Base-by-base conservation (phyloP, 1,140 invertebrate species). In the Drosophila ironensis region DNA sequence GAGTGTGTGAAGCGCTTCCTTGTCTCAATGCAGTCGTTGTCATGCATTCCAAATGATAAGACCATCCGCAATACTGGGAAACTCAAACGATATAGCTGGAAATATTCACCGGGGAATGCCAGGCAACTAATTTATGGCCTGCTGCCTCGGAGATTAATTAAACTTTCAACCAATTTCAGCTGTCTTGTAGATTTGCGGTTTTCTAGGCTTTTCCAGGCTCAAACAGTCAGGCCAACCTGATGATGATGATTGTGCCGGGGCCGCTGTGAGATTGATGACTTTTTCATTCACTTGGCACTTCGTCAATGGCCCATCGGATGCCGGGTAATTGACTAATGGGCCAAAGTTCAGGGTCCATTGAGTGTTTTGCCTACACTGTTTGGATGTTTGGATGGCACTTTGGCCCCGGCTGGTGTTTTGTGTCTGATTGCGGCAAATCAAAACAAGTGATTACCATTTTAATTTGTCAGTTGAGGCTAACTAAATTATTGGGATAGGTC, bases 241-340 rank as follows among this genome's bases (percentile, higher is more conserved):
- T 33, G 5, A 35, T 41, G 14, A 40, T 33, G 16, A 35, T 46
- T 35, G 9, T 11, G 20, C 7, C 20, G 19, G 17, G 12, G 2
- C 37, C 24, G n/a, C 60, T 53, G 9, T 24, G 37, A 68, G 44
- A 67, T 67, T 66, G 63, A 67, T 67, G 48, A 30, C 19, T 40
- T 53, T 68, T 67, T 54, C 48, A 67, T 66, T 52, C 11, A 25
- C 59, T 66, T 51, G 61, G 45, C 59, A 66, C 45, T 42, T 16
- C 44, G 61, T 42, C 46, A 37, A 12, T 44, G 7, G 12, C 57
- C 19, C 59, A 27, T 40, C 28, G n/a, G 6, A 17, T 40, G 38
- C 22, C 45, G 16, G 24, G 22, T 40, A 68, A 67, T 53, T 68
- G 63, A 68, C 63, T 68, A 68, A 68, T 67, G 63, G 54, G 48